A percentile compares a stretch with the other conserved stretches of the same genome.
phyloP scores from a whole-genome alignment of 2,888 invertebrate species.

The Phoenoteleia sp. region DNA sequence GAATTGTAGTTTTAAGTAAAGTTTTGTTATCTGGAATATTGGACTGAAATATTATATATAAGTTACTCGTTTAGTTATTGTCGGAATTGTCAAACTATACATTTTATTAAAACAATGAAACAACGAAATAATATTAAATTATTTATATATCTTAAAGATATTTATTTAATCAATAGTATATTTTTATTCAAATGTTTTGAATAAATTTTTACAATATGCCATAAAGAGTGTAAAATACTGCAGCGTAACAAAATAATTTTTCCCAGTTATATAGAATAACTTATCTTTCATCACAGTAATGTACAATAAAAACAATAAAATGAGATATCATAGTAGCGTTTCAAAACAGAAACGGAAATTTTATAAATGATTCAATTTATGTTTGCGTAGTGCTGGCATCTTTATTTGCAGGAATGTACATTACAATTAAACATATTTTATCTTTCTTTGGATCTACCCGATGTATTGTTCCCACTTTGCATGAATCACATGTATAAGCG shows the following conservation, averaged over 20 bases:
- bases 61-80: too few relatives aligned
- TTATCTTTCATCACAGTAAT: neutral
- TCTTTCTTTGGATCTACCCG: slow-evolving; percentile 28
- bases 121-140: too few relatives aligned
- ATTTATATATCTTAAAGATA: too few relatives aligned
- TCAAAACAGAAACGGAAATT: slow-evolving; percentile 3
- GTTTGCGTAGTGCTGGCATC: neutral
- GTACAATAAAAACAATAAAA: neutral
- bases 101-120: too few relatives aligned
- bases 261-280: neutral
- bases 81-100: too few relatives aligned
- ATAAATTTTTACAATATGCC: too few relatives aligned
- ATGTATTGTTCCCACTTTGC: slow-evolving; percentile 42
- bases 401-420: slow-evolving; percentile 34
- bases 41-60: too few relatives aligned
- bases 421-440: slow-evolving; percentile 53
- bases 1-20: too few relatives aligned
- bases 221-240: too few relatives aligned
- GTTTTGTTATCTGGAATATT: too few relatives aligned
- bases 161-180: too few relatives aligned
- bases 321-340: neutral
- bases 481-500: slow-evolving; percentile 34
- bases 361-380: slow-evolving; percentile 31
- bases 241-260: neutral
- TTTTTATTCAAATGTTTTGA: too few relatives aligned